Evolutionary conservation across 1,140 invertebrate genomes (phyloP).

Genomic region (Trachelipus rathkii): DNA sequence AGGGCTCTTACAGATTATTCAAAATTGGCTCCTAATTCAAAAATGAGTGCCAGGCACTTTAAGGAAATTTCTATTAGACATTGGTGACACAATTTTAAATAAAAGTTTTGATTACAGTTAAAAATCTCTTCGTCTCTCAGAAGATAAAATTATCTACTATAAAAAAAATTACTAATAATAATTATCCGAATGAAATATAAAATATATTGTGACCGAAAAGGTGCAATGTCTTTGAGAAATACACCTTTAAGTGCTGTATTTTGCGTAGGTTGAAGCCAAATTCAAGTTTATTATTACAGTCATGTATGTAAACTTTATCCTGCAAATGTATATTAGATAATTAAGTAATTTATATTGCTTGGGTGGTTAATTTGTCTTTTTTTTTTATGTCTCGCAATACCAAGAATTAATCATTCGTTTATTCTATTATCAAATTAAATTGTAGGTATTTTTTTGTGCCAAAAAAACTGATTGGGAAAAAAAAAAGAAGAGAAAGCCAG

Average conservation of each 20-base stretch:
- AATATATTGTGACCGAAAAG: too few species aligned
- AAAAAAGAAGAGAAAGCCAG: background rate
- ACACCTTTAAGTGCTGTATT: too few species aligned
- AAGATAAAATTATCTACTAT: background rate
- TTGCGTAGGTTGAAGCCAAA: too few species aligned
- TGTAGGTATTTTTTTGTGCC: background rate
- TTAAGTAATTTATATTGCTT: too few species aligned
- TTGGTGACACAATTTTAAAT: too few species aligned
- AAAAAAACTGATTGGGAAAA: background rate
- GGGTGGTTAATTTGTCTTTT: too few species aligned
- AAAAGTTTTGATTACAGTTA: too few species aligned
- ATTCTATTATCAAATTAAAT: background rate
- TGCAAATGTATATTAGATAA: too few species aligned
- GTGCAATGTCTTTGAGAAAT: too few species aligned
- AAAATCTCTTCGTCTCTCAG: background rate
- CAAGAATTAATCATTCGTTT: background rate
- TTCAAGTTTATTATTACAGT: too few species aligned
- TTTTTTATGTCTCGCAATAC: too few species aligned
- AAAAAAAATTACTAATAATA: background rate
- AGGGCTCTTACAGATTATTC: background rate
- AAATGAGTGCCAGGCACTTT: background rate
- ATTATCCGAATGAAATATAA: background rate
- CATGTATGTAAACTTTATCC: too few species aligned
- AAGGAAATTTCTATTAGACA: background rate
- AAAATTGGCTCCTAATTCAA: background rate